These are phyloP conservation scores for Callospermophilus lateralis DNA, from an alignment of 2,113 vertebrate genomes.

Conservation along the genomic window DNA sequence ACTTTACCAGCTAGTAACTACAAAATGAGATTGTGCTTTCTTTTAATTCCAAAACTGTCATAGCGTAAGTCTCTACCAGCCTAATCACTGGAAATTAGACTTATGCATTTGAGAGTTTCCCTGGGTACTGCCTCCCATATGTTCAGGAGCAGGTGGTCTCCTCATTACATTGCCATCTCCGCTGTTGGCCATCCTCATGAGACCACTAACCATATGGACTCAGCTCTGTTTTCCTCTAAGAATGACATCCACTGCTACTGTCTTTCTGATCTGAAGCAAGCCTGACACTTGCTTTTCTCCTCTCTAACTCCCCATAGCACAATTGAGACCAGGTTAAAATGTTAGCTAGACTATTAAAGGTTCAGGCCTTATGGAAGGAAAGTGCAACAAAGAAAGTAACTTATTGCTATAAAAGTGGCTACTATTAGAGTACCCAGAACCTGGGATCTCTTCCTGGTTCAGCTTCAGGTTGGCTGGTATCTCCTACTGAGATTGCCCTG, in stretches of 20 bases:
- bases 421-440: background rate
- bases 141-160: slow-evolving; percentile 2
- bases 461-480: background rate
- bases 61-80: background rate
- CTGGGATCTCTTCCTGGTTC: background rate
- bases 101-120: background rate
- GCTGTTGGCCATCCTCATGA: background rate
- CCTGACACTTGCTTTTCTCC: background rate
- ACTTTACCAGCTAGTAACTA: background rate
- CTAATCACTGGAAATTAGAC: background rate
- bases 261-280: slow-evolving; percentile 11
- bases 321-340: background rate
- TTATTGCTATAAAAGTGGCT: background rate
- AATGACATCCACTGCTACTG: background rate
- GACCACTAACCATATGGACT: background rate
- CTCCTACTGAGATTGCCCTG: background rate
- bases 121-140: background rate
- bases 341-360: background rate
- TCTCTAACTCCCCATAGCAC: background rate
- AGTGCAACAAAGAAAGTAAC: background rate
- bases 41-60: background rate
- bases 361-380: background rate
- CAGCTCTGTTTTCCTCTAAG: background rate
- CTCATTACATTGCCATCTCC: background rate
- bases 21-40: slow-evolving; percentile 14